Evolutionary conservation across 2,888 invertebrate genomes (phyloP), one percentile per base, ranked within the genome.

Genomic region (Notodonta ziczac): DNA sequence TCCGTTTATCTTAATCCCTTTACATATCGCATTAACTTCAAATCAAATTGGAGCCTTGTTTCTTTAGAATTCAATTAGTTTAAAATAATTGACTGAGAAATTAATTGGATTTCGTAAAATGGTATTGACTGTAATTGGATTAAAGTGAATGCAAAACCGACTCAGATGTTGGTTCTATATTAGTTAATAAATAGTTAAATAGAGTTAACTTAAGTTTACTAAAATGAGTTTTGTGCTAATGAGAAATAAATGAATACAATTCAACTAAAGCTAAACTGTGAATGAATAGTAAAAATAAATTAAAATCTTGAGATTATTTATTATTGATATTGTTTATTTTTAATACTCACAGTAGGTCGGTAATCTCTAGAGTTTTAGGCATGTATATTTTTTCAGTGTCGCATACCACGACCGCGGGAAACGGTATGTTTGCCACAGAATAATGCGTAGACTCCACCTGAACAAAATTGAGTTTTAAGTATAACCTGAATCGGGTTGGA

Each of bases 401-500:
- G 42, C 92, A 93, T 0, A 91, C 66, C 0, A 80, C 76, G 0
- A 91, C 82, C 0, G 92, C 87, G 0, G 92, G 89, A 54, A 90
- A 91, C 0, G 85, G 79, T 2, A 91, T 82, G 3, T 83, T 77
- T 3, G 84, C 73, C 5, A 86, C 84, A 0, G 88, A 79, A 61
- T 87, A 90, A 61, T 88, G 88, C 0, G 89, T 91, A 0, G 88
- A 84, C 67, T 92, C 91, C 6, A 93, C 91, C 92, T 92, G 73
- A 4, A 1, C 35, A 35, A 35, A 5, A 35, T 35, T 7, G 2
- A 7, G 35, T 35, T 3, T 24, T 35, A 35, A 4, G 4, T 5
- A 35, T 35, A 4, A 35, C 35, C 35, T 35, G 35, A 3, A 7
- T 35, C 4, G 7, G 35, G 35, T 7, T 35, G 7, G 35, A 35